Base-by-base conservation (phyloP, 2,888 invertebrate species). In the Thera obeliscata region DNA sequence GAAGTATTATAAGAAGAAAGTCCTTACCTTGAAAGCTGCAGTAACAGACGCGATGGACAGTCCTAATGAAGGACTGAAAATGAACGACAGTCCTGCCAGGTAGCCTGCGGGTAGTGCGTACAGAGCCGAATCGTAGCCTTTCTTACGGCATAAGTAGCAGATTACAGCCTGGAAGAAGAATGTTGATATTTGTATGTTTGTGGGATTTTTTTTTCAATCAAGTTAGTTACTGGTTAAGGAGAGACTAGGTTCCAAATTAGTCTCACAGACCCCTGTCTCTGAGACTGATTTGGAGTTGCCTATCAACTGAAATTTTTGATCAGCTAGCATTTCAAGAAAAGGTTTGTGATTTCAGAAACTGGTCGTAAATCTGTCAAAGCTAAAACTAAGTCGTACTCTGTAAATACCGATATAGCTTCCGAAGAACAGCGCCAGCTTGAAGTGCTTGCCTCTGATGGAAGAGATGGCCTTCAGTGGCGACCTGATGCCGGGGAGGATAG, bases 41-140 rank as follows among this genome's bases (percentile, higher is more conserved):
- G 94, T 94, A 9, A 94, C 73, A 0, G 94, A 90, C 2, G 94
- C 93, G 68, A 94, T 90, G 1, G 94, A 85, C 56, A 95, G 81
- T 46, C 94, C 94, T 5, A 94, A 77, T 61, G 86, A 93, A 0
- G 95, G 95, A 64, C 88, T 94, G 73, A 94, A 93, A 3, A 90
- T 65, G 74, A 94, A 94, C 2, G 94, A 91, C 11, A 93, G 64
- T n/a, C 95, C 95, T 0, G 95, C 93, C 35, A 94, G 74, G 70
- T 92, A 92, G 3, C 95, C 95, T 0, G 95, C 94, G 0, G 94
- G 91, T 33, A 95, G 76, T 0, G 94, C 93, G 66, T 93, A 91
- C 71, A 87, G 72, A 36, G 91, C 89, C 1, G 90, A 89, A 75
- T 94, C 92, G 52, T 77, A 78, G 1, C 90, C 90, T 58, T 81